Percentiles rank a stretch among this genome's conserved stretches.
Evolutionary conservation across 2,888 invertebrate species (phyloP).

Genomic region (Ophioninae sp.): DNA sequence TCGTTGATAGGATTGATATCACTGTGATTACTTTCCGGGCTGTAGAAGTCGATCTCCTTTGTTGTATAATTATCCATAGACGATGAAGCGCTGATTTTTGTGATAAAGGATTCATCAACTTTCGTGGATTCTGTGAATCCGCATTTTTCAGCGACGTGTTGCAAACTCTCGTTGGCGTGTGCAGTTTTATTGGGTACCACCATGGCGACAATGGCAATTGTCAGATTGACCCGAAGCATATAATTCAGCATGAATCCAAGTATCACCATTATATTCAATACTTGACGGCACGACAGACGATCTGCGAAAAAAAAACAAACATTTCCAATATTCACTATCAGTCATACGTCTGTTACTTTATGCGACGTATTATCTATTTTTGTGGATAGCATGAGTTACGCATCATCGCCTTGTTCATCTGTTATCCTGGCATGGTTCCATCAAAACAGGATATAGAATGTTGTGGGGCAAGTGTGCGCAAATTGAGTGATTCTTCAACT

Average conservation of each 20-base stretch:
- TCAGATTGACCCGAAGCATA: constrained; percentile 92
- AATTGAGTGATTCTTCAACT: too few relatives aligned
- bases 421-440: constrained; percentile 36
- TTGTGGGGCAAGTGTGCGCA: too few relatives aligned
- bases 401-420: constrained; percentile 2
- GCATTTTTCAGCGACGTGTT: constrained; percentile 23
- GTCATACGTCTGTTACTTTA: neutral
- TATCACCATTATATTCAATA: constrained; percentile 92
- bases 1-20: constrained; percentile 43
- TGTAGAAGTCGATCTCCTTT: constrained; percentile 32
- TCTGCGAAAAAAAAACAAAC: constrained; percentile 82
- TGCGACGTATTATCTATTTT: constrained; percentile 7
- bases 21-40: constrained; percentile 32
- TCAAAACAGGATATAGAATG: neutral
- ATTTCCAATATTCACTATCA: neutral
- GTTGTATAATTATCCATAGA: constrained; percentile 5
- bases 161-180: constrained; percentile 62
- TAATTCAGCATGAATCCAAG: constrained; percentile 95
- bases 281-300: constrained; percentile 89
- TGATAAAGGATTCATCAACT: constrained; percentile 17
- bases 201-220: constrained; percentile 94
- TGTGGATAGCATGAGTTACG: neutral
- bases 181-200: constrained; percentile 79
- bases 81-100: constrained; percentile 6
- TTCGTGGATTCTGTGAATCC: neutral